These are phyloP conservation scores for Glyptemys insculpta DNA, from an alignment of 2,797 vertebrate species.

Conservation along the genomic window DNA sequence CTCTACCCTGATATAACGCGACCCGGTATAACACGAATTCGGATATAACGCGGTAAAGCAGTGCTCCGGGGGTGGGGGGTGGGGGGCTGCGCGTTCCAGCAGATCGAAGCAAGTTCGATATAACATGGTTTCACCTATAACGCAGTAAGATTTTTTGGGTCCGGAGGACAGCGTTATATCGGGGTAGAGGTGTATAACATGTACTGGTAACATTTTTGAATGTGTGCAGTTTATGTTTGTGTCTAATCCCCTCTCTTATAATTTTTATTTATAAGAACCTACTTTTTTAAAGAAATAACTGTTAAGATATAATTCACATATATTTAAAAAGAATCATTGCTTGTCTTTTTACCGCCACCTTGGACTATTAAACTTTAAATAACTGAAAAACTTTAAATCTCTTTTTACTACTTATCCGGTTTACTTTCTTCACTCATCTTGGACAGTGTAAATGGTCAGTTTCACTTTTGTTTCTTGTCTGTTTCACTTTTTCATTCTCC, in stretches of 20 bases:
- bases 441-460: background rate
- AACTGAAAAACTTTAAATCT: background rate
- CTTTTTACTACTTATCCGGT: background rate
- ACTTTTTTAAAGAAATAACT: background rate
- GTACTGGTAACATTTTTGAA: background rate
- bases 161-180: too few species aligned
- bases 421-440: background rate
- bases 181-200: background rate
- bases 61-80: too few species aligned
- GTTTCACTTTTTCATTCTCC: background rate
- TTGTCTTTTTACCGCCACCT: background rate
- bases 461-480: background rate
- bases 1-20: too few species aligned
- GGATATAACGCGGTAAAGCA: too few species aligned
- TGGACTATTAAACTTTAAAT: background rate
- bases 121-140: too few species aligned
- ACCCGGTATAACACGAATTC: too few species aligned
- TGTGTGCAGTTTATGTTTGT: background rate
- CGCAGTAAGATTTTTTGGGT: too few species aligned
- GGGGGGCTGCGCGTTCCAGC: too few species aligned
- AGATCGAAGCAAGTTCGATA: too few species aligned
- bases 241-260: background rate
- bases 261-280: background rate
- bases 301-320: background rate
- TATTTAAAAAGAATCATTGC: background rate